Evolutionary conservation across 1,140 invertebrate genomes (phyloP), one percentile per base, ranked within the genome.

Genomic region (Megathymus violae): DNA sequence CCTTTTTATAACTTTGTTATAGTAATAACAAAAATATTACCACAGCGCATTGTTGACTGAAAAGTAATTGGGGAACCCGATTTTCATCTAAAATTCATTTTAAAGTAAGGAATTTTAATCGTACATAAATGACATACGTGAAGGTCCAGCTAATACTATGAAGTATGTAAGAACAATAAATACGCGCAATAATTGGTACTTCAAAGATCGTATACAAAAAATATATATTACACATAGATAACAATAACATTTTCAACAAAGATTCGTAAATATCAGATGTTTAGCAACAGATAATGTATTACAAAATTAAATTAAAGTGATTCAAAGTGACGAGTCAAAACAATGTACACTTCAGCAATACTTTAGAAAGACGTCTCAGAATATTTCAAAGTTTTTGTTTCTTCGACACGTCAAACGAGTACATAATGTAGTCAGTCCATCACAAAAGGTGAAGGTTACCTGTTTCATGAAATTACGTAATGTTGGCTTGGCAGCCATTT

Each of bases 391-490:
- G 41, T 60, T 66, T 61, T 62, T 67, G 60, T 62, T 27, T 59
- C 43, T 43, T 14, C 50, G 36, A 54, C 62, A 34, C 43, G 46
- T 58, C 63, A 16, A 47, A 51, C 51, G 41, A 66, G 61, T 66
- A 54, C 51, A 64, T 74, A 69, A 65, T 62, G 46, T 69, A 63
- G 52, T 71, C 61, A 67, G 52, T 66, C 58, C 46, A 46, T 59
- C 59, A 40, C 52, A 62, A 77, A 75, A 75, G 75, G 75, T 78
- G 68, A 78, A 77, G 71, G 75, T 61, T 75, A 50, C 9, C 52
- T 19, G 38, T 56, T 68, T 60, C 62, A 63, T 58, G 52, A 66
- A 34, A 60, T 71, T 71, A 71, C 69, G 61, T 69, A 72, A 66
- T 64, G 40, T 46, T 25, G 40, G 44, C 62, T 22, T 38, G 62